phyloP scores from a whole-genome alignment of 2,797 vertebrate species.

The Tapera naevia region DNA sequence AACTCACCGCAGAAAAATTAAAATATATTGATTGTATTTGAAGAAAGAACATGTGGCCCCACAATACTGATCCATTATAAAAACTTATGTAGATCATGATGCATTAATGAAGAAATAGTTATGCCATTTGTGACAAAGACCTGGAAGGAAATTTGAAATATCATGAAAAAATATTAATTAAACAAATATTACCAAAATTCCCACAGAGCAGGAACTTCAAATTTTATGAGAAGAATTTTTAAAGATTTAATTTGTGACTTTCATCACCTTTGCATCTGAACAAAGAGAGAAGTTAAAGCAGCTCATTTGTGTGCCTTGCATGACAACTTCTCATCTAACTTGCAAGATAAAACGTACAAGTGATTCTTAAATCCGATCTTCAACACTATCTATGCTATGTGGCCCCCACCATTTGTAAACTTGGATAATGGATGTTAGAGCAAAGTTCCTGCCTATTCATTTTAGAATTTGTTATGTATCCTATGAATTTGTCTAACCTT shows the following conservation, averaged over 20 bases:
- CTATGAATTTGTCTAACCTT: not conserved
- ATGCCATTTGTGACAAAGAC: not conserved
- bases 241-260: not conserved
- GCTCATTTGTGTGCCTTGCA: not conserved
- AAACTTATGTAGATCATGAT: not conserved
- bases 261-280: not conserved
- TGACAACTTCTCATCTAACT: not conserved
- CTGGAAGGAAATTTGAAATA: not conserved
- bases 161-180: not conserved
- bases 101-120: not conserved
- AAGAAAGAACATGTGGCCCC: not conserved
- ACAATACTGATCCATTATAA: not conserved
- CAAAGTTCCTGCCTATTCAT: not conserved
- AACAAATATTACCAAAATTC: not conserved
- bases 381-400: not conserved
- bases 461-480: not conserved
- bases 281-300: not conserved
- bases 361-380: not conserved
- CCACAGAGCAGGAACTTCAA: not conserved
- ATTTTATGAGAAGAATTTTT: not conserved
- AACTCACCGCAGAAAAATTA: not conserved
- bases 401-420: not conserved
- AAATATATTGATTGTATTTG: not conserved
- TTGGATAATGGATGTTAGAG: not conserved
- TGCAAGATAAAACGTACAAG: not conserved